These are phyloP conservation scores for Alfaro cultratus DNA, from an alignment of 2,797 vertebrate species.

Conservation along the genomic window DNA sequence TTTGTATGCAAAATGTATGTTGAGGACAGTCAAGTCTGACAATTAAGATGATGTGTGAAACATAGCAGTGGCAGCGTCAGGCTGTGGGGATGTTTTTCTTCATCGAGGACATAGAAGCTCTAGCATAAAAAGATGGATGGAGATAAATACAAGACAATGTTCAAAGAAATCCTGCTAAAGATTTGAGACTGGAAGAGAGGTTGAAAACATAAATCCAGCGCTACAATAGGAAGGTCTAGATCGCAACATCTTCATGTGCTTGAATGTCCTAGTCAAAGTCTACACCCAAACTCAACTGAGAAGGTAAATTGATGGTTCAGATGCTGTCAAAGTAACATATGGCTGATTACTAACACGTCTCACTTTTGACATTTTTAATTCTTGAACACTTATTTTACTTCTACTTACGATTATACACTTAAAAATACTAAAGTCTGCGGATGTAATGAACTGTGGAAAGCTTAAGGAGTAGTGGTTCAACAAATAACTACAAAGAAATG, in stretches of 20 bases:
- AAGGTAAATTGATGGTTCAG: neutral
- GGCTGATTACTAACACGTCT: neutral
- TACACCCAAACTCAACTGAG: neutral
- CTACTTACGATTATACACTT: neutral
- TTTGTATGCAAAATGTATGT: neutral
- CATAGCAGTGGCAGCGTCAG: neutral
- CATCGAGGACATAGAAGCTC: neutral
- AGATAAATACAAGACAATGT: neutral
- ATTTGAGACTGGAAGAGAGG: too few relatives aligned
- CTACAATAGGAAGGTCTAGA: too few relatives aligned
- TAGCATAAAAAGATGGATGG: neutral
- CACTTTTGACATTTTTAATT: neutral
- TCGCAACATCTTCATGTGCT: too few relatives aligned
- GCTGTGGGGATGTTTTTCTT: neutral
- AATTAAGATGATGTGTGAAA: too few relatives aligned
- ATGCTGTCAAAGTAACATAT: neutral
- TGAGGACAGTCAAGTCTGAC: neutral
- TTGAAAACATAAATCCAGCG: too few relatives aligned
- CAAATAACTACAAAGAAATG: constrained; percentile 24
- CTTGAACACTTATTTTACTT: neutral
- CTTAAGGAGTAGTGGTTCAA: constrained; percentile 31
- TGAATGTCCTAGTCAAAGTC: neutral
- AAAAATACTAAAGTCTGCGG: neutral
- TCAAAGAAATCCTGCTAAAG: neutral
- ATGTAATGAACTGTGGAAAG: neutral